These are phyloP conservation scores for Lochmaea capreae DNA, from an alignment of 2,888 invertebrate species.

Conservation along the genomic window DNA sequence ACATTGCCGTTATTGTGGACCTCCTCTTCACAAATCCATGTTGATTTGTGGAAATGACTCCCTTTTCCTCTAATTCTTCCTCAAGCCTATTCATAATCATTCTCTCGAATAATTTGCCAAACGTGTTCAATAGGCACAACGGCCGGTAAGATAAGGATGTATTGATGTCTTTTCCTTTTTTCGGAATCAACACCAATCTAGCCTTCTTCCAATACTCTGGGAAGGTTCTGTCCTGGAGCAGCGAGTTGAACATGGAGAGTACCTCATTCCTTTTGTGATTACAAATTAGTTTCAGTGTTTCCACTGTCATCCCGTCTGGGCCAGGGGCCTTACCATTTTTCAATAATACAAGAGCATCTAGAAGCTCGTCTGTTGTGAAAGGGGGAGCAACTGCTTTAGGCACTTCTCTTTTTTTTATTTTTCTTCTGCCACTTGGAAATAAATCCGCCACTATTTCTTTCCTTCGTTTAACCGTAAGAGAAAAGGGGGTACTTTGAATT, in stretches of 20 bases:
- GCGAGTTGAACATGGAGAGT: no score
- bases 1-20: slow-evolving; percentile 20
- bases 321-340: background rate
- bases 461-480: background rate
- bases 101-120: slow-evolving; percentile 33
- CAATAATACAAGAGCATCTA: background rate
- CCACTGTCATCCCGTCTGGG: no score
- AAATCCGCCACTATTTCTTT: background rate
- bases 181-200: no score
- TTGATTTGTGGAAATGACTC: slow-evolving; percentile 23
- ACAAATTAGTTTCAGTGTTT: no score
- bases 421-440: background rate
- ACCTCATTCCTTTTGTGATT: no score
- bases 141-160: slow-evolving; percentile 19
- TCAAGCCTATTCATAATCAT: slow-evolving; percentile 25
- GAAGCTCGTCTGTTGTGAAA: no score
- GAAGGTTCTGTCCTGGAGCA: no score
- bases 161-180: no score
- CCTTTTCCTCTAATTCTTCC: background rate
- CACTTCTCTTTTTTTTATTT: background rate
- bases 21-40: slow-evolving; percentile 35
- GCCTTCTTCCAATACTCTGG: no score
- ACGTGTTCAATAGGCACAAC: slow-evolving; percentile 34
- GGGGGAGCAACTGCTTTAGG: no score
- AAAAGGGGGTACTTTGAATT: background rate